phyloP scores from a whole-genome alignment of 1,140 invertebrate genomes.

The Olivierus martensii region DNA sequence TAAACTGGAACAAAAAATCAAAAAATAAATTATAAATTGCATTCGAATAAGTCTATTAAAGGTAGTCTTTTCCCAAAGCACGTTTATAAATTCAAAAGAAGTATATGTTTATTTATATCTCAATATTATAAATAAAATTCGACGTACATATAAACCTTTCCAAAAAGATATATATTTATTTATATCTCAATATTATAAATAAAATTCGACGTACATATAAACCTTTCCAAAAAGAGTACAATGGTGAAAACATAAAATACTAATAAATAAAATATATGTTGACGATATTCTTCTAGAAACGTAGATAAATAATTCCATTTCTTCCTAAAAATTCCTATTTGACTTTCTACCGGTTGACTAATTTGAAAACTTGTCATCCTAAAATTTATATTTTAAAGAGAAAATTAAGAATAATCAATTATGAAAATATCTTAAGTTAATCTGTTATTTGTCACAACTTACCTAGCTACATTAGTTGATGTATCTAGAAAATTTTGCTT shows the following conservation, averaged over 20 bases:
- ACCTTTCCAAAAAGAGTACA: slow-evolving; percentile 86
- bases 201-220: slow-evolving; percentile 41
- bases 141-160: slow-evolving; percentile 66
- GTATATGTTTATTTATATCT: too few relatives aligned
- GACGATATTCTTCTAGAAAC: slow-evolving; percentile 93
- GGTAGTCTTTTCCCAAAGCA: too few relatives aligned
- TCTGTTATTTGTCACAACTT: too few relatives aligned
- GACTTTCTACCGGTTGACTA: slow-evolving; percentile 54
- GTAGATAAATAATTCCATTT: slow-evolving; percentile 76
- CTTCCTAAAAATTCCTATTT: slow-evolving; percentile 51
- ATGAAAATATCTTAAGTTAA: too few relatives aligned
- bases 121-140: too few relatives aligned
- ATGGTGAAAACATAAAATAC: slow-evolving; percentile 92
- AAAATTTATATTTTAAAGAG: neutral
- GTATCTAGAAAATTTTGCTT: slow-evolving; percentile 91
- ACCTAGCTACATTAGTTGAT: slow-evolving; percentile 72
- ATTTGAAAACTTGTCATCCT: slow-evolving; percentile 86
- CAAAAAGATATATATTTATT: too few relatives aligned
- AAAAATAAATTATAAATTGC: neutral
- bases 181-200: too few relatives aligned
- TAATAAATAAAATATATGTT: slow-evolving; percentile 96
- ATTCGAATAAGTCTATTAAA: neutral
- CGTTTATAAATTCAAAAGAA: too few relatives aligned
- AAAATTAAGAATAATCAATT: too few relatives aligned
- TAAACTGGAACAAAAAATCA: too few relatives aligned